Conservation (phyloP, 1,140 invertebrate species). For the Lasioglossum baleicum region DNA sequence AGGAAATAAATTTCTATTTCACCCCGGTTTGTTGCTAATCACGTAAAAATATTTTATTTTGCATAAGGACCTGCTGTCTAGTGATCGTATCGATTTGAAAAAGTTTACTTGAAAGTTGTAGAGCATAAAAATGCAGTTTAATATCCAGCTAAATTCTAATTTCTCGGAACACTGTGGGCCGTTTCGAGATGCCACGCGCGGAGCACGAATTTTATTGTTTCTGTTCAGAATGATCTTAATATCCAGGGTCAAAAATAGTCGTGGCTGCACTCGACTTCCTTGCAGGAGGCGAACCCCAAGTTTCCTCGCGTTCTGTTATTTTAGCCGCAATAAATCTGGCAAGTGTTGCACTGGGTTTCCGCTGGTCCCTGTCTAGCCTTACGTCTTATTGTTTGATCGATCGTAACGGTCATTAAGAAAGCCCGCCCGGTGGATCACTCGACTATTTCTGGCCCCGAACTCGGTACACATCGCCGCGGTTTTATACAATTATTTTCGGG, state of each 20-base stretch:
- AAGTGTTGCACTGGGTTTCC: constrained; percentile 8
- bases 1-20: no score
- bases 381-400: constrained; percentile 31
- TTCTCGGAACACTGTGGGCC: neutral
- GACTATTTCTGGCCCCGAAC: constrained; percentile 11
- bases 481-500: constrained; percentile 20
- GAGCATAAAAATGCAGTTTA: no score
- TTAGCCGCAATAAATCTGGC: constrained; percentile 43
- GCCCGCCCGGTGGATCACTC: neutral
- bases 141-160: no score
- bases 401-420: constrained; percentile 24
- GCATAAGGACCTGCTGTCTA: no score
- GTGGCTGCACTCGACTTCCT: neutral
- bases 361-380: neutral
- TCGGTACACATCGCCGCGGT: neutral
- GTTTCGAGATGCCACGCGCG: neutral
- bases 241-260: constrained; percentile 6
- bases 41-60: no score
- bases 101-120: no score
- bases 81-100: no score
- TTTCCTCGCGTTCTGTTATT: constrained; percentile 31
- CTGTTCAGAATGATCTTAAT: neutral
- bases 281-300: neutral
- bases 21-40: no score
- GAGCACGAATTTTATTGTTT: neutral